Conservation (phyloP, 2,888 invertebrate species). For the Exocentrus adspersus region DNA sequence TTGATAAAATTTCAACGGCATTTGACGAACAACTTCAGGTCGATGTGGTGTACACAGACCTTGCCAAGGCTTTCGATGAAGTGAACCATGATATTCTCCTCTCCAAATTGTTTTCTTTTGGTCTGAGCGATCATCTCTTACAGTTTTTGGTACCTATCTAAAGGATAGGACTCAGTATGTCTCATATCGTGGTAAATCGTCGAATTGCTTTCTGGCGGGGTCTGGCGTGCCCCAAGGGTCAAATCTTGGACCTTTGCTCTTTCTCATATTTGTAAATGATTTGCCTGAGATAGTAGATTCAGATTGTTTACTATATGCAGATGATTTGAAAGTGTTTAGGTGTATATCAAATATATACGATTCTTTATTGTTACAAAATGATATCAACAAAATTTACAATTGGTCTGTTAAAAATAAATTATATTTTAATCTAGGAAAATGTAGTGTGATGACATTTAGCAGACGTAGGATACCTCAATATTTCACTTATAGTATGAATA, state of each 20-base stretch:
- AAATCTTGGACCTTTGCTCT: too few species aligned
- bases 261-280: too few species aligned
- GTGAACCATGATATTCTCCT: too few species aligned
- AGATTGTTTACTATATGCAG: too few species aligned
- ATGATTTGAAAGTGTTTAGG: too few species aligned
- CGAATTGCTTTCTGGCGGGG: too few species aligned
- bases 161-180: too few species aligned
- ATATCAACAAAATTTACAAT: not conserved
- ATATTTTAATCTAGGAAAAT: not conserved
- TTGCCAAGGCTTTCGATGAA: not conserved
- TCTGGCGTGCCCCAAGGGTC: too few species aligned
- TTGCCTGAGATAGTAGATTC: too few species aligned
- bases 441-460: not conserved
- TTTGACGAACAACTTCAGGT: not conserved
- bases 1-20: not conserved
- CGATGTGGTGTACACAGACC: not conserved
- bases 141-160: too few species aligned
- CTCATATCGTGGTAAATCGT: not conserved
- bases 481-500: not conserved
- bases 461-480: not conserved
- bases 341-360: not conserved
- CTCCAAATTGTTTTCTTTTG: too few species aligned
- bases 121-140: too few species aligned
- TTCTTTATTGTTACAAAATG: not conserved
- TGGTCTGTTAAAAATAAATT: conserved; percentile 1